A percentile compares a stretch with the other conserved stretches of the same genome.
Conservation (phyloP, 37 sponge, comb jelly and placozoan species). For the Axinella damicornis region DNA sequence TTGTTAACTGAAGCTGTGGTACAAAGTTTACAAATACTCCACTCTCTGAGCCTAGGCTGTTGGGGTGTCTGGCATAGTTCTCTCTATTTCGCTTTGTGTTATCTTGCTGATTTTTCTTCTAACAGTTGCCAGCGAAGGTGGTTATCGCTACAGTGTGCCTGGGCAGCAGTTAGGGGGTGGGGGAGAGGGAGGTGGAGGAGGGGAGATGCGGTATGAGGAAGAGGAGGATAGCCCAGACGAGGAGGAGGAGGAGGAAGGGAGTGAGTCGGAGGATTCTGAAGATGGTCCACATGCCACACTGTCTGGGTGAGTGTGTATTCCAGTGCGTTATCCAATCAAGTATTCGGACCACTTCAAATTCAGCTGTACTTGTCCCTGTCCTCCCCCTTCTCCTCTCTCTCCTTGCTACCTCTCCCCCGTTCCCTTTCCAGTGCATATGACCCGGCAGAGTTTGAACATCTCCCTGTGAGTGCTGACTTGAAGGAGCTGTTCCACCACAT, state of each 20-base stretch:
- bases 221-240: slow-evolving; percentile 13
- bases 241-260: slow-evolving; percentile 42
- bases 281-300: slow-evolving; percentile 40
- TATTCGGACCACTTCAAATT: neutral
- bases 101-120: too few relatives aligned
- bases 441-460: slow-evolving; percentile 91
- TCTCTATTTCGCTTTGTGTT: neutral
- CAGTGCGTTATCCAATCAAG: neutral
- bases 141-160: too few relatives aligned
- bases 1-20: too few relatives aligned
- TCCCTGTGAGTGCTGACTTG: slow-evolving; percentile 83
- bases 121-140: too few relatives aligned
- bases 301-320: slow-evolving; percentile 27
- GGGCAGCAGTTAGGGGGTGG: neutral
- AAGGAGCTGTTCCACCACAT: slow-evolving; percentile 96
- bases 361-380: neutral
- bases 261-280: slow-evolving; percentile 60
- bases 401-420: neutral
- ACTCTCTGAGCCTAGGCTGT: too few relatives aligned
- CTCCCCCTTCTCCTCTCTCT: slow-evolving; percentile 7
- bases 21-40: too few relatives aligned
- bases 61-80: too few relatives aligned
- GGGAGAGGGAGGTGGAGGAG: slow-evolving; percentile 19
- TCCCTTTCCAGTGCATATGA: slow-evolving; percentile 85
- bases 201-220: slow-evolving; percentile 11